Percentiles rank a stretch among this genome's conserved stretches.
phyloP scores from a whole-genome alignment of 2,113 vertebrate species.

The Erinaceus europaeus region DNA sequence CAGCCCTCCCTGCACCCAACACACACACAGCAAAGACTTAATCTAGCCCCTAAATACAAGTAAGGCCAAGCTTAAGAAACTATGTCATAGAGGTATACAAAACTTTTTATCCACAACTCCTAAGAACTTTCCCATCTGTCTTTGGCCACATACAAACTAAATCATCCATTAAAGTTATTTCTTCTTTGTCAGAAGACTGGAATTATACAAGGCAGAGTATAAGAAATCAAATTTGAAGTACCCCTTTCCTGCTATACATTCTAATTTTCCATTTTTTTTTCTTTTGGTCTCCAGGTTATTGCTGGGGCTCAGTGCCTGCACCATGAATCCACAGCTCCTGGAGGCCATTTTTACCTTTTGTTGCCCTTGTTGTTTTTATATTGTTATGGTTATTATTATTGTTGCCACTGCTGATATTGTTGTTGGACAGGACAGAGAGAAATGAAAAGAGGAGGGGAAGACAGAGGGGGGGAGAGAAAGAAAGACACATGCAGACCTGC shows the following conservation, averaged over 20 bases:
- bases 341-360: no score
- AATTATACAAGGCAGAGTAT: not conserved
- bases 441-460: no score
- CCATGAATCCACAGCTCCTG: no score
- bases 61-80: not conserved
- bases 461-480: no score
- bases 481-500: no score
- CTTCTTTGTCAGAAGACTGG: not conserved
- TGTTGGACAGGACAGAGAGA: no score
- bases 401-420: no score
- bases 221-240: not conserved
- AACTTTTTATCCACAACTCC: not conserved
- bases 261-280: no score
- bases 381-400: no score
- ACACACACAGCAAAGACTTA: not conserved
- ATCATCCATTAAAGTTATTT: not conserved
- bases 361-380: no score
- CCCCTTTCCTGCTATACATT: not conserved
- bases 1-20: accelerated
- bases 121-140: not conserved
- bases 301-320: no score
- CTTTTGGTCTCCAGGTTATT: no score
- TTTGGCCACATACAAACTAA: not conserved
- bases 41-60: not conserved
- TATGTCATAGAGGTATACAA: not conserved